Base-by-base conservation (phyloP, 2,888 invertebrate genomes). In the Eupithecia abbreviata region DNA sequence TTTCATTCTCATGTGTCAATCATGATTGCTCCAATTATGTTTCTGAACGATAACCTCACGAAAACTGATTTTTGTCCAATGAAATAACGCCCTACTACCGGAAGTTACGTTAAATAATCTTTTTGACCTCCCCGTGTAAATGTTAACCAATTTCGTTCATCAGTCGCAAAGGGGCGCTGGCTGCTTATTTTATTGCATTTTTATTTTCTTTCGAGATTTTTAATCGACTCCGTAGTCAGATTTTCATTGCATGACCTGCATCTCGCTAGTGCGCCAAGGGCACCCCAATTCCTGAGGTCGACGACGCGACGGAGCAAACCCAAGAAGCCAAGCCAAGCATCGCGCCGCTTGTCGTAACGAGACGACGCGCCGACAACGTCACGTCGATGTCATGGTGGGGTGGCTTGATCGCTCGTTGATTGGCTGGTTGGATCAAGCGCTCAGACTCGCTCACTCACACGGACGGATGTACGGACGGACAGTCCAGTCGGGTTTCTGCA, bases 401-500 rank as follows among this genome's bases (percentile, higher is more conserved):
- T 68, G 15, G 67, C 45, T 68, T 10, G 43, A 45, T 68, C 18
- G 67, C 67, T 68, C 12, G 15, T 43, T 68, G n/a, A 43, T 69
- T 69, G 47, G 30, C 69, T 47, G 10, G 12, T 47, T 30, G 4
- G 69, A 12, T 49, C 66, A 41, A 30, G 30, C 41, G 42, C 55
- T 18, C 47, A 45, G 7, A 72, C 10, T 18, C 65, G 49, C 13
- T n/a, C 72, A 42, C n/a, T 30, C 30, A 30, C 30, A 30, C 30
- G 30, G 30, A 30, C 30, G 30, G 30, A 30, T 1, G 30, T 0
- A 30, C 30, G 30, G 30, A 47, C 15, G 12, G 80, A 78, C 85
- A 95, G 95, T 95, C 94, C 85, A 95, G 95, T 95, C 94, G 94
- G 94, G 94, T 95, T 95, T 94, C 91, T 92, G 91, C 92, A 91